Percentiles rank a stretch among this genome's conserved stretches.
Conservation (phyloP, 2,113 vertebrate genomes). For the Oryzias curvinotus region DNA sequence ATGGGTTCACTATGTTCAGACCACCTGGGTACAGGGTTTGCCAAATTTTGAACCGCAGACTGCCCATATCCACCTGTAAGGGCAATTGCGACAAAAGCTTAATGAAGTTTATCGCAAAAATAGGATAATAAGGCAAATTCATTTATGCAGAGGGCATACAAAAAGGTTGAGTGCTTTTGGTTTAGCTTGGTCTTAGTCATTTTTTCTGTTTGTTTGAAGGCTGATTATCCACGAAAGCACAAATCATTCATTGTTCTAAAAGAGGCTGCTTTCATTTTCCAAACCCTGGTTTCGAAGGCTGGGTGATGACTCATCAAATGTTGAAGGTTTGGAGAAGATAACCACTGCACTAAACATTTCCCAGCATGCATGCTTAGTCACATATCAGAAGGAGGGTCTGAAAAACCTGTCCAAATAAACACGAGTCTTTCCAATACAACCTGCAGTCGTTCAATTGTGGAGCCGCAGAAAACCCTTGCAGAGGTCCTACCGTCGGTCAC, state of each 20-base stretch:
- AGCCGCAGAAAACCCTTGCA: not conserved
- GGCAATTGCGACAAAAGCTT: too few species aligned
- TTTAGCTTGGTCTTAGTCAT: too few species aligned
- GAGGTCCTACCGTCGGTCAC: not conserved
- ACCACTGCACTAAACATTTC: constrained; percentile 15
- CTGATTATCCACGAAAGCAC: not conserved
- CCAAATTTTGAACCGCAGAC: too few species aligned
- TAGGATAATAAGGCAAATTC: too few species aligned
- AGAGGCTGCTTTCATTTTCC: constrained; percentile 31
- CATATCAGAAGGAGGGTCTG: constrained; percentile 26
- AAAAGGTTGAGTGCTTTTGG: too few species aligned
- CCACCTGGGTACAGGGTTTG: too few species aligned
- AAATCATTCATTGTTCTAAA: constrained; percentile 27
- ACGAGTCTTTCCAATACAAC: not conserved
- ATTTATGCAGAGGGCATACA: too few species aligned
- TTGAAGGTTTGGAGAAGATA: constrained; percentile 28
- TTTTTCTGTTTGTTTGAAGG: not conserved
- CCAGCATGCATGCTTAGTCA: constrained; percentile 47
- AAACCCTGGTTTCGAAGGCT: constrained; percentile 8
- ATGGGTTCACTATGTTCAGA: too few species aligned
- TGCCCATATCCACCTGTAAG: too few species aligned
- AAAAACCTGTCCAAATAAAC: constrained; percentile 33
- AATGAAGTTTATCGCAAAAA: too few species aligned
- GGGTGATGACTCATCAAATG: constrained; percentile 40
- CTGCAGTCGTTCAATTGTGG: not conserved